Evolutionary conservation across 2,113 vertebrate genomes (phyloP).

Genomic region (Shinisaurus crocodilurus): DNA sequence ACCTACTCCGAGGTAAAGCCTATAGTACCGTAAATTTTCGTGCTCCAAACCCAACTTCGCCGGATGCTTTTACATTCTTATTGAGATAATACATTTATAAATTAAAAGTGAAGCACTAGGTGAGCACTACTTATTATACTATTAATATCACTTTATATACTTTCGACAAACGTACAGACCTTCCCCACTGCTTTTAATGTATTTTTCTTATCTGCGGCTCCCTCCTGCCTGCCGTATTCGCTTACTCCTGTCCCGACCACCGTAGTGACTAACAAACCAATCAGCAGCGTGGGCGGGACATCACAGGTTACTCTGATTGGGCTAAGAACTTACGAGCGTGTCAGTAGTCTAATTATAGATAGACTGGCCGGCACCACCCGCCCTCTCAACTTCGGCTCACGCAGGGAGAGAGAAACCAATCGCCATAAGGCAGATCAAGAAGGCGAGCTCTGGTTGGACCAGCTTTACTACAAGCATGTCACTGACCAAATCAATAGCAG

Average conservation of each 20-base stretch:
- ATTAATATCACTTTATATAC: not conserved
- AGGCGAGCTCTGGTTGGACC: not conserved
- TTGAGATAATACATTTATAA: not conserved
- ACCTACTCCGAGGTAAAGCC: not conserved
- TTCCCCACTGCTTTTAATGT: no score
- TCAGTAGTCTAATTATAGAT: not conserved
- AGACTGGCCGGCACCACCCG: fast-evolving
- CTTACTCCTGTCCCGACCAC: not conserved
- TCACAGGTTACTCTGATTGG: not conserved
- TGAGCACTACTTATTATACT: not conserved
- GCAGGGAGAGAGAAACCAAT: not conserved
- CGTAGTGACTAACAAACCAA: not conserved
- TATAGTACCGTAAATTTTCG: not conserved
- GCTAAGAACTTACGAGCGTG: not conserved
- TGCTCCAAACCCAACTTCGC: not conserved
- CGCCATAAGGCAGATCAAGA: not conserved
- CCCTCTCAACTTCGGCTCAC: not conserved
- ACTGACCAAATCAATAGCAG: not conserved
- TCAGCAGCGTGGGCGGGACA: not conserved
- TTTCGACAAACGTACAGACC: not conserved
- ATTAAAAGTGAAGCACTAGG: not conserved
- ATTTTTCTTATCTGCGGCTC: not conserved
- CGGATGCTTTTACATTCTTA: not conserved
- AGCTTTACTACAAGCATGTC: not conserved
- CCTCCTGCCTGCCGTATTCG: not conserved